Conservation (phyloP, 2,797 vertebrate genomes). For the Notolepis coatsorum region DNA sequence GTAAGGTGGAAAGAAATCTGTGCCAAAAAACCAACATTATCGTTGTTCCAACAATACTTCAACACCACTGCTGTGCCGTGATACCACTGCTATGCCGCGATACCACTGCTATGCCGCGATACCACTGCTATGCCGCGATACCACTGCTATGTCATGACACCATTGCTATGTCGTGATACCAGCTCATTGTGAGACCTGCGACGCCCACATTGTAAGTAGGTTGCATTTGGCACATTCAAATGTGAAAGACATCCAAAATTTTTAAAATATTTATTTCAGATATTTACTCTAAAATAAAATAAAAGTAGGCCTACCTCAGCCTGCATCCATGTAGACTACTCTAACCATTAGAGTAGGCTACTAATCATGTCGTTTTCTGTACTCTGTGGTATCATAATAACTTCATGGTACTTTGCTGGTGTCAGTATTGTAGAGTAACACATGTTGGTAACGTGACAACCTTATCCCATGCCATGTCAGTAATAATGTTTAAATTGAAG, state of each 20-base stretch:
- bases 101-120: conserved; percentile 11
- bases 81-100: conserved; percentile 7
- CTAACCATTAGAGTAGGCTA: not conserved
- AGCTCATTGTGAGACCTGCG: conserved; percentile 25
- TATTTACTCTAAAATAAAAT: too few species aligned
- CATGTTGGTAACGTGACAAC: not conserved
- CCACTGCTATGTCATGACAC: conserved; percentile 12
- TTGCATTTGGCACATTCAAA: conserved; percentile 23
- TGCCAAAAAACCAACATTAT: conserved; percentile 74
- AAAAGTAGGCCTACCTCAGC: too few species aligned
- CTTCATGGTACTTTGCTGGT: conserved; percentile 30
- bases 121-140: conserved; percentile 6
- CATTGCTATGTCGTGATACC: conserved; percentile 5
- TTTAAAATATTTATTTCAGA: too few species aligned
- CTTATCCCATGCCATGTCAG: not conserved
- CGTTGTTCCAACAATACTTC: conserved; percentile 35
- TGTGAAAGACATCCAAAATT: too few species aligned
- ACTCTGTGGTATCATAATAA: conserved; percentile 17
- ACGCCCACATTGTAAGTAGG: conserved; percentile 34
- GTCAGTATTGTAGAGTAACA: conserved; percentile 1
- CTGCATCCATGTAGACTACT: too few species aligned
- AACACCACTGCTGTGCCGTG: not conserved
- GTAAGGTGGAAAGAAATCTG: conserved; percentile 64
- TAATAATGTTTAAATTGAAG: too few species aligned
- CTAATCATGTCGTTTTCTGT: conserved; percentile 8